Evolutionary conservation across 2,113 vertebrate genomes (phyloP).

Genomic region (Notothenia rossii): DNA sequence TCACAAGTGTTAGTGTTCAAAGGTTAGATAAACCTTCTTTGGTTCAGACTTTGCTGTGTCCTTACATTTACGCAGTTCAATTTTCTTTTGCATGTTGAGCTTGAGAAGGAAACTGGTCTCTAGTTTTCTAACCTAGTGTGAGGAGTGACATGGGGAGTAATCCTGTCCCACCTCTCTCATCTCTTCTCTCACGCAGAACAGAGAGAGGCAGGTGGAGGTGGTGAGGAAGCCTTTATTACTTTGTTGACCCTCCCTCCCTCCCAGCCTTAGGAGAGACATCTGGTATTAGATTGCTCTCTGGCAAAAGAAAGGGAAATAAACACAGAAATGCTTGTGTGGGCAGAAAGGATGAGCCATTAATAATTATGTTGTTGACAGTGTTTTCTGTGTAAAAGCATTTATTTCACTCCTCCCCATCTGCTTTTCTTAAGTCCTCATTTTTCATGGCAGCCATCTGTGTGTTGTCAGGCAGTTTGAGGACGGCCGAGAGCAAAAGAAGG

Average conservation of each 20-base stretch:
- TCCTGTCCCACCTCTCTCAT: conserved; percentile 7
- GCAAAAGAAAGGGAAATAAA: conserved; percentile 18
- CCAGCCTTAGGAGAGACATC: conserved; percentile 41
- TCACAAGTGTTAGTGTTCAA: conserved; percentile 58
- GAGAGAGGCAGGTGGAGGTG: conserved; percentile 44
- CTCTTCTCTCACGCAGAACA: neutral
- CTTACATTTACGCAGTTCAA: conserved; percentile 60
- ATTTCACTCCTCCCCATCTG: conserved; percentile 48
- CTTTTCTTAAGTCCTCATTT: conserved; percentile 51
- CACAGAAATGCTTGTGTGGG: conserved; percentile 26
- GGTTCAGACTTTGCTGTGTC: conserved; percentile 37
- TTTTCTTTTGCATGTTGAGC: conserved; percentile 29
- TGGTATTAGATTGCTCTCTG: conserved; percentile 23
- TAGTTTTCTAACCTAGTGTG: neutral
- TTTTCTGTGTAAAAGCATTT: conserved; percentile 30
- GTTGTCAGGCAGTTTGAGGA: conserved; percentile 49
- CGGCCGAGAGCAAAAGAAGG: conserved; percentile 27
- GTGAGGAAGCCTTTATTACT: conserved; percentile 31
- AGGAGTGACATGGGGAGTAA: neutral
- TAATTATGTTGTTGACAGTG: conserved; percentile 39
- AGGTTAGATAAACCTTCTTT: conserved; percentile 48
- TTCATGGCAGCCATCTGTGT: conserved; percentile 60
- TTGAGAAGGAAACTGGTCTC: conserved; percentile 6
- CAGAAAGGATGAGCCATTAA: conserved; percentile 43
- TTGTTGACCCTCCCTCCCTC: conserved; percentile 37